Percentiles rank a stretch among this genome's conserved stretches.
Conservation (phyloP, 92 coral and sea anemone genomes). For the Isaurus tuberculatus region DNA sequence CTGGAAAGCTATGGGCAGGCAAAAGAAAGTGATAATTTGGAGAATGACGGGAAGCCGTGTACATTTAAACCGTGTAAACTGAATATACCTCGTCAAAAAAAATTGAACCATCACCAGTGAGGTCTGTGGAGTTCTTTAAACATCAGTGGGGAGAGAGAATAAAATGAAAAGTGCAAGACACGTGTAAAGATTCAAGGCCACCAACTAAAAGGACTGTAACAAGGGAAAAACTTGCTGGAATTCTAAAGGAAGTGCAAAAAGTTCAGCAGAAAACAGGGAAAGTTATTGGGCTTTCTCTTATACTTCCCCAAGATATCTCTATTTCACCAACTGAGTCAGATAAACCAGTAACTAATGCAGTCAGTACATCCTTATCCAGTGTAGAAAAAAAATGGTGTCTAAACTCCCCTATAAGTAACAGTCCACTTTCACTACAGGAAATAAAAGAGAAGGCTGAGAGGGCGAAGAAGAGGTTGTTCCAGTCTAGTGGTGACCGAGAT, state of each 20-base stretch:
- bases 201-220: slow-evolving; percentile 14
- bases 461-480: slow-evolving; percentile 36
- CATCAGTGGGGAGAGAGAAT: slow-evolving; percentile 15
- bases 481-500: slow-evolving; percentile 23
- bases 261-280: slow-evolving; percentile 18
- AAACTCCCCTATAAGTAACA: background rate
- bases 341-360: background rate
- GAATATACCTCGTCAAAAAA: slow-evolving; percentile 23
- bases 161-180: slow-evolving; percentile 14
- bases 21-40: slow-evolving; percentile 15
- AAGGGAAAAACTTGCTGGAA: slow-evolving; percentile 10
- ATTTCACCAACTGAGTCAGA: background rate
- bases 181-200: background rate
- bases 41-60: slow-evolving; percentile 12
- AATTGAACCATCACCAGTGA: background rate
- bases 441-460: slow-evolving; percentile 23
- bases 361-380: background rate
- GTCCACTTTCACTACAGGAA: slow-evolving; percentile 3
- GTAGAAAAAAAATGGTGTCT: background rate
- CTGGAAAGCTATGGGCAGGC: slow-evolving; percentile 10
- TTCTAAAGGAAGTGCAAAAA: slow-evolving; percentile 5
- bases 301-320: slow-evolving; percentile 36
- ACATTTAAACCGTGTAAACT: slow-evolving; percentile 5
- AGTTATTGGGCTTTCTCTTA: background rate
- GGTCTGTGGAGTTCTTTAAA: slow-evolving; percentile 24